Percentiles rank a stretch among this genome's conserved stretches.
Evolutionary conservation across 2,797 vertebrate species (phyloP).

Genomic region (Enoplosus armatus): DNA sequence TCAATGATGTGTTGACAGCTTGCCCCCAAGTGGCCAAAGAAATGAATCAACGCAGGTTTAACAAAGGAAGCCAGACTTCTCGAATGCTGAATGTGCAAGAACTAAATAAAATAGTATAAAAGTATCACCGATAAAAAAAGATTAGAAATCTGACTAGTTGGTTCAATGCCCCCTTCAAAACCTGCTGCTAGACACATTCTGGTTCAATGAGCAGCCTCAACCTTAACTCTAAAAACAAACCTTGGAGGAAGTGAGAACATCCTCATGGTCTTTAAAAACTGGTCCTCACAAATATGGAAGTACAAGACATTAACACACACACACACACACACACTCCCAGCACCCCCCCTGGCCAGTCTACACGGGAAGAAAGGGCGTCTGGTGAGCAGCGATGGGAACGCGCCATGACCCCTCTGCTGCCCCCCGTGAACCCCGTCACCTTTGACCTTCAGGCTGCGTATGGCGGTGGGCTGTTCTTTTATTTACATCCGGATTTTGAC

Average conservation of each 20-base stretch:
- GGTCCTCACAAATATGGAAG: slow-evolving; percentile 46
- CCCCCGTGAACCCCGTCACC: slow-evolving; percentile 31
- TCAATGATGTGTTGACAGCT: not conserved
- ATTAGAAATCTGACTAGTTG: not conserved
- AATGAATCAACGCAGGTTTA: not conserved
- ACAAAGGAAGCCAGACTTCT: not conserved
- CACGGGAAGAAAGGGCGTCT: slow-evolving; percentile 6
- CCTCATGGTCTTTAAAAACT: not conserved
- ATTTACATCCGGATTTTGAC: not conserved
- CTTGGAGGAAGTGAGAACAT: not conserved
- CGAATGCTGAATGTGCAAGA: not conserved
- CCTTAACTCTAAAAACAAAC: not conserved
- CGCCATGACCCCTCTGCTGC: slow-evolving; percentile 5
- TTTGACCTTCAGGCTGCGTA: slow-evolving; percentile 24
- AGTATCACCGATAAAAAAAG: not conserved
- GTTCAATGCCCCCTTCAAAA: not conserved
- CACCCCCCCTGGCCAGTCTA: not conserved
- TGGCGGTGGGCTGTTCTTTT: not conserved
- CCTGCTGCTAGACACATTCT: not conserved
- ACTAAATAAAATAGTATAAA: too few species aligned
- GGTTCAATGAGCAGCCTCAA: not conserved
- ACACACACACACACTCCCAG: not conserved
- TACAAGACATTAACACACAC: not conserved
- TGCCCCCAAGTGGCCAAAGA: not conserved
- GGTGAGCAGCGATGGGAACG: slow-evolving; percentile 14